Base-by-base conservation (phyloP, 2,888 invertebrate species). In the Tetanocera ferruginea region DNA sequence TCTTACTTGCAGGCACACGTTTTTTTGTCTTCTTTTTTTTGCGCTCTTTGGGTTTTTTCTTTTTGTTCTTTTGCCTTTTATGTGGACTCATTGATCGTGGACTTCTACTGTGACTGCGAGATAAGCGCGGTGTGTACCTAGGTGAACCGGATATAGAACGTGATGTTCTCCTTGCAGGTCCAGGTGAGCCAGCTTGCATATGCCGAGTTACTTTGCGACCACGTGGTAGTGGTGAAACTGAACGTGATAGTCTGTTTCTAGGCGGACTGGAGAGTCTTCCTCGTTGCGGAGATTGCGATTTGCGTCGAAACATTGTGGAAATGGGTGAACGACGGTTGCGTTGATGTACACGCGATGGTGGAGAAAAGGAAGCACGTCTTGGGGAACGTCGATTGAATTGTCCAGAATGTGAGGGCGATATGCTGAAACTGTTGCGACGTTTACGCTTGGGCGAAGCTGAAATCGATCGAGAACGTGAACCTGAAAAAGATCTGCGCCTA, bases 81-180 rank as follows among this genome's bases (percentile, higher is more conserved):
- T 82, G 81, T 3, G 85, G 85, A 75, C 83, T 85, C 76, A 87
- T 88, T 2, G 89, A 88, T 1, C 84, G 85, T 57, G n/a, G 75
- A 28, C 51, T 69, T 23, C 9, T 8, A 43, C 69, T 69, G 8
- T 51, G 28, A 76, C 86, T 86, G 2, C 85, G 85, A 81, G 87
- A 88, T 28, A 88, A 52, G 3, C 89, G 86, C 1, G 89, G 89
- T 28, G 88, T 89, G 60, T 89, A 88, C 0, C 88, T 84, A 3
- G 89, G 88, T 4, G 83, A 82, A 60, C 76, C 57, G 19, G 83
- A 81, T 19, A 81, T 57, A 14, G 81, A 80, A 49, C 79, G 81
- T 23, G 81, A 72, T 55, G 76, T 76, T 8, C 75, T 78, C n/a
- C 80, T 76, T 25, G 31, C 11, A 67, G 81, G 25, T 51, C 60